Conservation (phyloP, 2,888 invertebrate genomes). For the Drosophila tanythrix region DNA sequence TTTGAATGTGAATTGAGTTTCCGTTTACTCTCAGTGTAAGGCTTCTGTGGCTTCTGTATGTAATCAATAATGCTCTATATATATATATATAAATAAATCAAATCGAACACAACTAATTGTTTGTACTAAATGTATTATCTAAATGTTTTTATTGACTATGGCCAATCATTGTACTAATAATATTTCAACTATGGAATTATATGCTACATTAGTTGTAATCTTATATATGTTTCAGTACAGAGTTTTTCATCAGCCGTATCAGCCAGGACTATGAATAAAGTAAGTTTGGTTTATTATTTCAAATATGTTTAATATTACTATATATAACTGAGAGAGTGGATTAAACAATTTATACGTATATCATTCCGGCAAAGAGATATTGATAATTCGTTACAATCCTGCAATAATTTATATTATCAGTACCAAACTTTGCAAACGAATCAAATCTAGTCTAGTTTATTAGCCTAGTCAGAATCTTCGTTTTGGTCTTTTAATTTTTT, state of each 20-base stretch:
- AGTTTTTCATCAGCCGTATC: background rate
- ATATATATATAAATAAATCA: background rate
- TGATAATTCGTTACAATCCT: background rate
- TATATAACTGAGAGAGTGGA: background rate
- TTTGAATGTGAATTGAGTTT: background rate
- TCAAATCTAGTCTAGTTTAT: background rate
- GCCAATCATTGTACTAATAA: background rate
- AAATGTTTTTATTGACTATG: background rate
- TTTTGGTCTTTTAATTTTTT: background rate
- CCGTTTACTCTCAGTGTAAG: background rate
- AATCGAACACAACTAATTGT: conserved; percentile 2
- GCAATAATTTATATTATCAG: background rate
- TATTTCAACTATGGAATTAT: background rate
- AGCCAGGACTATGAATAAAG: conserved; percentile 1
- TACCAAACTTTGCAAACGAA: background rate
- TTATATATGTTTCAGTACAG: background rate
- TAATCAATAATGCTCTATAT: background rate
- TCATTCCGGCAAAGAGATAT: background rate
- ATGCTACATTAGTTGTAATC: background rate
- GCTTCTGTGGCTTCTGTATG: background rate
- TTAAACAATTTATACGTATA: background rate
- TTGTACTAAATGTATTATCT: background rate
- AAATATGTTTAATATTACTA: background rate
- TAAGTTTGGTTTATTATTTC: background rate
- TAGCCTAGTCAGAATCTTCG: background rate